Conservation (phyloP, 2,888 invertebrate genomes). For the Meiosimyza platycephala region DNA sequence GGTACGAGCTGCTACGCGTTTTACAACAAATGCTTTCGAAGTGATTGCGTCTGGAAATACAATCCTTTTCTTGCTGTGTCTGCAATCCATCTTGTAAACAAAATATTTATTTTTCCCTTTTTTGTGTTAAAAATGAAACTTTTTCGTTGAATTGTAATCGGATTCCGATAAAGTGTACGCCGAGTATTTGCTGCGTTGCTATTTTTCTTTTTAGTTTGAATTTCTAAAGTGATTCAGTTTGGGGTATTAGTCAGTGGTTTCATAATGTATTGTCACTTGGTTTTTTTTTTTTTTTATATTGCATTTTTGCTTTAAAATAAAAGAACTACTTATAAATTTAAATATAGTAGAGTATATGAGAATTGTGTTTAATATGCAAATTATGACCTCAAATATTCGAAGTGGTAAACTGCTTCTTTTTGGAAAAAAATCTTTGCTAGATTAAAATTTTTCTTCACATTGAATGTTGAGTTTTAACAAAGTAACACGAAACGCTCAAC, state of each 20-base stretch:
- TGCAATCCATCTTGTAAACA: conserved; percentile 49
- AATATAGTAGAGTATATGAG: too few species aligned
- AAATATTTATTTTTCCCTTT: conserved; percentile 48
- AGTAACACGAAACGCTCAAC: too few species aligned
- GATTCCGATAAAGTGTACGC: conserved; percentile 39
- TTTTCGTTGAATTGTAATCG: conserved; percentile 48
- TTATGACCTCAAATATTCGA: too few species aligned
- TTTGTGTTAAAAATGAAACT: conserved; percentile 45
- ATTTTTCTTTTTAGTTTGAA: not conserved
- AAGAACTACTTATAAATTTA: too few species aligned
- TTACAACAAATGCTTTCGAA: conserved; percentile 17
- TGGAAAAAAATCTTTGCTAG: too few species aligned
- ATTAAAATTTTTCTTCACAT: too few species aligned
- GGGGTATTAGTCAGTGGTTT: not conserved
- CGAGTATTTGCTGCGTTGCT: not conserved
- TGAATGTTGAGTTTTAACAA: too few species aligned
- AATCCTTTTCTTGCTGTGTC: conserved; percentile 44
- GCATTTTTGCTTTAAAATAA: too few species aligned
- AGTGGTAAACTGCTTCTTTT: too few species aligned
- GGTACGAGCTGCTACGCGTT: conserved; percentile 3
- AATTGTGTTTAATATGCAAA: too few species aligned
- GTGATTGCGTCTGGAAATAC: conserved; percentile 17
- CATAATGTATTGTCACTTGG: not conserved
- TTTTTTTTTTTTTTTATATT: too few species aligned
- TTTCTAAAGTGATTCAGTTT: conserved; percentile 17